These are phyloP conservation scores for Crocidura indochinensis DNA, from an alignment of 2,797 vertebrate genomes.

Conservation along the genomic window DNA sequence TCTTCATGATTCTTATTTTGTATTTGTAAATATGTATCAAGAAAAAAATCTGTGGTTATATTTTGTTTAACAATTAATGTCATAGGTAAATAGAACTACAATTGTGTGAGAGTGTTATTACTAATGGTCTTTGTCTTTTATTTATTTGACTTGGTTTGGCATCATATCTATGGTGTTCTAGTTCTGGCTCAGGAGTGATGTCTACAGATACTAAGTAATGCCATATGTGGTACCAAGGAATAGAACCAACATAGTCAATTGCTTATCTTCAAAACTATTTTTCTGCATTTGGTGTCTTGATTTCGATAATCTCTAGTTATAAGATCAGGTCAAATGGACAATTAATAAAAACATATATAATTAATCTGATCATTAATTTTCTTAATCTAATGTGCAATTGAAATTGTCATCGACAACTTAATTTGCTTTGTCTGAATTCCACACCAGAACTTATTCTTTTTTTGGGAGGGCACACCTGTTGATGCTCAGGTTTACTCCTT, in stretches of 20 bases:
- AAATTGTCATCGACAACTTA: slow-evolving; percentile 11
- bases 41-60: slow-evolving; percentile 18
- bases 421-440: background rate
- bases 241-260: too few species aligned
- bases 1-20: background rate
- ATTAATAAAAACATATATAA: background rate
- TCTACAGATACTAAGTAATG: too few species aligned
- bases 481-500: too few species aligned
- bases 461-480: too few species aligned
- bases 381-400: background rate
- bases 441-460: background rate
- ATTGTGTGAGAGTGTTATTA: slow-evolving; percentile 9
- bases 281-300: background rate
- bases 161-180: too few species aligned
- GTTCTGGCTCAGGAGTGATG: too few species aligned
- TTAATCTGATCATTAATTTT: slow-evolving; percentile 1
- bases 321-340: background rate
- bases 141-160: too few species aligned
- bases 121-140: background rate
- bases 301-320: background rate
- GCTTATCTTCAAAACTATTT: too few species aligned
- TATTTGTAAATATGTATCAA: slow-evolving; percentile 5
- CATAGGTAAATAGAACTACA: background rate
- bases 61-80: background rate
- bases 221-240: too few species aligned